Evolutionary conservation across 2,797 vertebrate species (phyloP).

Genomic region (Propithecus perrieri): DNA sequence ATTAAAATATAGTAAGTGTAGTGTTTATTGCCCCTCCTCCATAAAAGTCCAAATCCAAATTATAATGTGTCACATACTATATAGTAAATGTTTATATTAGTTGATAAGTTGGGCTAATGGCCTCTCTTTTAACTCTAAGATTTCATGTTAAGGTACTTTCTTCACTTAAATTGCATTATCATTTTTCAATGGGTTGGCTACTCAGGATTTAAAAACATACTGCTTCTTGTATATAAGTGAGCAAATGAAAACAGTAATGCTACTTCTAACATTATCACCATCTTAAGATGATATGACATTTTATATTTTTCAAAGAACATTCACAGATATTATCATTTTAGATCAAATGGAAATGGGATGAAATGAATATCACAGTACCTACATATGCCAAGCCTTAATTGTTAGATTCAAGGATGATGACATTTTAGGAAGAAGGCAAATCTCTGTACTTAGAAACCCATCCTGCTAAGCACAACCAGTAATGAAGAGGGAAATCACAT

Average conservation of each 20-base stretch:
- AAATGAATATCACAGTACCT: not conserved
- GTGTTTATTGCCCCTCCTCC: not conserved
- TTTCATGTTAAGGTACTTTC: not conserved
- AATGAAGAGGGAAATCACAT: not conserved
- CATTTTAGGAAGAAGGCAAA: not conserved
- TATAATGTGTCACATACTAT: not conserved
- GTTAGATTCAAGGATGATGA: not conserved
- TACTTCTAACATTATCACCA: not conserved
- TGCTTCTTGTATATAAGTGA: not conserved
- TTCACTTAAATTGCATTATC: not conserved
- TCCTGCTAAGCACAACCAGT: not conserved
- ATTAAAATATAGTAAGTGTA: not conserved
- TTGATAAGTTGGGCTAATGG: not conserved
- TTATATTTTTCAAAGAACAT: not conserved
- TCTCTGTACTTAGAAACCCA: not conserved
- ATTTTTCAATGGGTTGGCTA: not conserved
- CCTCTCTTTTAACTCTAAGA: not conserved
- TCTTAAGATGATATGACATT: not conserved
- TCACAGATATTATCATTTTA: not conserved
- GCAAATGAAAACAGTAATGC: not conserved
- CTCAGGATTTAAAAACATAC: not conserved
- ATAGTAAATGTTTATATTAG: not conserved
- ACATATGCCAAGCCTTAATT: not conserved
- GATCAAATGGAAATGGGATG: not conserved
- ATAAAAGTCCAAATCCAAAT: not conserved